Evolutionary conservation across 2,888 invertebrate species (phyloP), one percentile per base, ranked within the genome.

Genomic region (Malthinus flaveolus): DNA sequence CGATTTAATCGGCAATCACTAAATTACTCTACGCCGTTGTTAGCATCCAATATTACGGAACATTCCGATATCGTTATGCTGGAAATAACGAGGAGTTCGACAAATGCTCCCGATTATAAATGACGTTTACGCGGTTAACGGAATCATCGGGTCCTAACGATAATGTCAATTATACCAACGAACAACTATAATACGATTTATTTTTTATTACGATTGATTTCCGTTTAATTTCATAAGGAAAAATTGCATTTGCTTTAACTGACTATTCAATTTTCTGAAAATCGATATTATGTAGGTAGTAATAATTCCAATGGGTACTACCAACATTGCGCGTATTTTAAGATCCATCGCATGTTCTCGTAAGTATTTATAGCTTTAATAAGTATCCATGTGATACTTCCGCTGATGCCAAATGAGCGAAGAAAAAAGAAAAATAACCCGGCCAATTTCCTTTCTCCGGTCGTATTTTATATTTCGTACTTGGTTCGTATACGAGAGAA

Each of bases 51-150:
- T 47, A 57, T 57, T 57, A 57, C 51, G 32, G 48, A 39, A 52
- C 48, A 48, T 48, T 48, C 46, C 57, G 44, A 57, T 57, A 57
- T 57, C 57, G 57, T 57, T 57, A 52, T 57, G 52, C 36, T 32
- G 15, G 42, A 34, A 51, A 52, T 57, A 57, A 57, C 52, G 52
- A 48, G 57, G 48, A 51, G 12, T 37, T 32, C 46, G 50, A 37
- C 56, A 56, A 44, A 45, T 49, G 58, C 44, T 23, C 15, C 32
- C 34, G 58, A 58, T 58, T 58, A 49, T 37, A 46, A 49, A 44
- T 58, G 58, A 58, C 58, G 37, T 49, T 49, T 31, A 45, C 33
- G 32, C 49, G 58, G 52, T 58, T 52, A 47, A 37, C 39, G 47
- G 23, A 49, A 53, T 42, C 57, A 44, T 57, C 42, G 33, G 35